Conservation (phyloP, 2,797 vertebrate species). For the Tragopan temminckii region DNA sequence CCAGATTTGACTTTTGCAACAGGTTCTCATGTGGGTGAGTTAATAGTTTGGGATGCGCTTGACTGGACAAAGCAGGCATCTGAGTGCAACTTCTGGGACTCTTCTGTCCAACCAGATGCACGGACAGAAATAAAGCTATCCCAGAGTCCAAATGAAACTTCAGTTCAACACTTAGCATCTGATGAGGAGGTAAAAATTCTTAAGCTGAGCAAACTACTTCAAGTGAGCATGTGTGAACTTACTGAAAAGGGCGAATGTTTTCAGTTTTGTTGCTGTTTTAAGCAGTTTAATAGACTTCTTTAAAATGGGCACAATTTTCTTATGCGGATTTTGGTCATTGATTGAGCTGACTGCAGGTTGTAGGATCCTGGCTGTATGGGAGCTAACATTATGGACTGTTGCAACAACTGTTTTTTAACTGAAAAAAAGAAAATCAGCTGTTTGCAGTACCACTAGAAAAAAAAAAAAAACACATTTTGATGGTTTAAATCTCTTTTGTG, state of each 20-base stretch:
- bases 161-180: conserved; percentile 90
- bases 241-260: background rate
- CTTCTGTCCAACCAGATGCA: conserved; percentile 78
- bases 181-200: conserved; percentile 88
- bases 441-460: background rate
- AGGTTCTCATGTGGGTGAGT: conserved; percentile 92
- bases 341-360: background rate
- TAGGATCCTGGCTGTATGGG: background rate
- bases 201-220: background rate
- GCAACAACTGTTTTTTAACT: background rate
- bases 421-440: background rate
- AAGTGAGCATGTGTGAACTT: background rate
- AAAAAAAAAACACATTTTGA: background rate
- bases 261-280: background rate
- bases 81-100: conserved; percentile 91
- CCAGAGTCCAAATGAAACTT: conserved; percentile 89
- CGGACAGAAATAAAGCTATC: conserved; percentile 89
- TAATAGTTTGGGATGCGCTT: conserved; percentile 92
- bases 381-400: background rate
- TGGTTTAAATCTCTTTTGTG: background rate
- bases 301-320: background rate
- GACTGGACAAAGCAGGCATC: conserved; percentile 89
- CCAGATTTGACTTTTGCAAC: conserved; percentile 90
- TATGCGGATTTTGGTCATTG: background rate
- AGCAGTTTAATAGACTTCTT: background rate